phyloP scores from a whole-genome alignment of 1,140 invertebrate genomes.

The Zaprionus capensis region DNA sequence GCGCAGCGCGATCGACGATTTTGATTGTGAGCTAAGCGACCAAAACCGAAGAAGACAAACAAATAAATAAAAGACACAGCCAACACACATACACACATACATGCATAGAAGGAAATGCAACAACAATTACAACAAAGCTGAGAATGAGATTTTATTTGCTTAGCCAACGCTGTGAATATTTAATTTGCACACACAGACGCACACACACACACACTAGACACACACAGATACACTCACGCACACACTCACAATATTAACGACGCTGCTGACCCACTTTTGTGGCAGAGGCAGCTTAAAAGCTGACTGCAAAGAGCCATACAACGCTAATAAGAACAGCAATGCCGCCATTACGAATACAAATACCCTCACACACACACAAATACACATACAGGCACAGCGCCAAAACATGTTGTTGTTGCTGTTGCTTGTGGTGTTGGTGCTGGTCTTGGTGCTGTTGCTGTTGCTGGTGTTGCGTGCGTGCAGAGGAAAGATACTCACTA shows the following conservation, averaged over 20 bases:
- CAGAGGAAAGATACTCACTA: slow-evolving; percentile 77
- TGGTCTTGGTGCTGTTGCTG: slow-evolving; percentile 5
- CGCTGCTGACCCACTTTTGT: slow-evolving; percentile 74
- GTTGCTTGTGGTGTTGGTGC: slow-evolving; percentile 27
- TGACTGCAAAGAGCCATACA: slow-evolving; percentile 50
- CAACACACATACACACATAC: slow-evolving; percentile 19
- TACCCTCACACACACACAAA: slow-evolving; percentile 47
- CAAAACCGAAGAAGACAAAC: slow-evolving; percentile 38
- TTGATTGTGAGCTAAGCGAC: slow-evolving; percentile 45
- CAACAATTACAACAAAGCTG: slow-evolving; percentile 54
- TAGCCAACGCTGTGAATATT: slow-evolving; percentile 80
- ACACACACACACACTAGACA: slow-evolving; percentile 12
- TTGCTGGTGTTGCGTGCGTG: slow-evolving; percentile 59
- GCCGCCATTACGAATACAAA: slow-evolving; percentile 68
- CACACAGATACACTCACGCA: slow-evolving; percentile 6
- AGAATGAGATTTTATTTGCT: slow-evolving; percentile 78
- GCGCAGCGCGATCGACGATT: slow-evolving; percentile 67
- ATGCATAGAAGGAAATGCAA: slow-evolving; percentile 65
- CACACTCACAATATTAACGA: slow-evolving; percentile 63
- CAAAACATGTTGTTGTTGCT: slow-evolving; percentile 47
- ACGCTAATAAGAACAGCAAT: slow-evolving; percentile 76
- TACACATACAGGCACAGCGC: slow-evolving; percentile 27
- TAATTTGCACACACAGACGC: slow-evolving; percentile 71
- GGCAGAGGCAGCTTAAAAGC: slow-evolving; percentile 66
- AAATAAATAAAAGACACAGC: slow-evolving; percentile 44